Evolutionary conservation across 2,888 invertebrate species (phyloP), one percentile per base, ranked within the genome.

Genomic region (Agriotes lineatus): DNA sequence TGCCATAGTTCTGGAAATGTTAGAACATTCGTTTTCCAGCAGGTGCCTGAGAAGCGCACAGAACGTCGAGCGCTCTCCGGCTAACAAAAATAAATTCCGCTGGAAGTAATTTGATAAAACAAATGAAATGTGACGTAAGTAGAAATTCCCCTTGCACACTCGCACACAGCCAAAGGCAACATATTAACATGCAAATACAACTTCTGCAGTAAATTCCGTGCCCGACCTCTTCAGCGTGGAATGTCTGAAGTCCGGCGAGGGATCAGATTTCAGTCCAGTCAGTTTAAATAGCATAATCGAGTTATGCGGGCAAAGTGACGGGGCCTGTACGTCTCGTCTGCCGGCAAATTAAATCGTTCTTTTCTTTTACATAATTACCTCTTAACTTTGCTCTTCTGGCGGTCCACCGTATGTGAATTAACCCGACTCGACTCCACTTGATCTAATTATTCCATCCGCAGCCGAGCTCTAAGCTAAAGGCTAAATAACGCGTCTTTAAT

Each of bases 401-500:
- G 72, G 66, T 74, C 76, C 77, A 75, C 76, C 79, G 78, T 78
- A 78, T 79, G 79, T 78, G 80, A 81, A 81, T 82, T 82, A 81
- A 80, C 80, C 78, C 78, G 75, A 78, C 76, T 78, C 78, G 79
- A 79, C 78, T 80, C 76, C 76, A 77, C 79, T 81, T 83, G 82
- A 83, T 83, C 82, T 82, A 83, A 83, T 83, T 83, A 82, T 81
- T 80, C 80, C 78, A 78, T 82, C 80, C 80, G 79, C 78, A 80
- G 79, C 76, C 78, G 78, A 76, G 79, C 80, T 78, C 79, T 81
- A 80, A 81, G 81, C 81, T 79, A 81, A 80, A 81, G 80, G 80
- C 81, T 81, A 81, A 81, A 82, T 82, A 81, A 82, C 82, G 82
- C 81, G 81, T 82, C 82, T 82, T 82, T 82, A 82, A 82, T 82